Conservation (phyloP, 1,140 invertebrate species). For the Drosophila cardini region DNA sequence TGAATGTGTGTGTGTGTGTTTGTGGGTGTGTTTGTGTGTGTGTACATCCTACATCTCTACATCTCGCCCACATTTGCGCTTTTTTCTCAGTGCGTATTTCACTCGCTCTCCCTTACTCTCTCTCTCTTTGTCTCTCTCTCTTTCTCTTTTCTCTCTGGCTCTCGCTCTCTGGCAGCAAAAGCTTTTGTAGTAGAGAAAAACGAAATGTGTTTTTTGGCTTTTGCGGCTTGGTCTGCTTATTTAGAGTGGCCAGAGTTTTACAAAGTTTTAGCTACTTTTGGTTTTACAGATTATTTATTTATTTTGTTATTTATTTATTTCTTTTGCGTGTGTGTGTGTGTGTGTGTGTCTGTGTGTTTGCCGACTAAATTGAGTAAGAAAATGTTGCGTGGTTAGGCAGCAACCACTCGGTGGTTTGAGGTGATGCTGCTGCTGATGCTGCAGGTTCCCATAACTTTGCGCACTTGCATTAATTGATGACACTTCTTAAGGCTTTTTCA, state of each 20-base stretch:
- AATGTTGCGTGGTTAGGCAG: slow-evolving; percentile 1
- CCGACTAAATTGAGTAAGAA: slow-evolving; percentile 27
- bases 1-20: slow-evolving; percentile 22
- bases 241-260: slow-evolving; percentile 65
- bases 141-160: slow-evolving; percentile 12
- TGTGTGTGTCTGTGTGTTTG: neutral
- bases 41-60: slow-evolving; percentile 20
- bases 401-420: slow-evolving; percentile 5
- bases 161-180: slow-evolving; percentile 46
- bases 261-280: slow-evolving; percentile 53
- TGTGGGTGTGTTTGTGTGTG: slow-evolving; percentile 23
- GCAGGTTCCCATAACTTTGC: slow-evolving; percentile 3
- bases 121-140: slow-evolving; percentile 19
- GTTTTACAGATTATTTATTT: slow-evolving; percentile 40
- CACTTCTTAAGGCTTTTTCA: slow-evolving; percentile 32
- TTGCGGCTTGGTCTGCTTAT: slow-evolving; percentile 63
- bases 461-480: slow-evolving; percentile 32
- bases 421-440: neutral
- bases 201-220: slow-evolving; percentile 58
- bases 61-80: slow-evolving; percentile 45
- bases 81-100: slow-evolving; percentile 47
- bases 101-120: slow-evolving; percentile 22
- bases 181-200: slow-evolving; percentile 81
- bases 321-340: neutral
- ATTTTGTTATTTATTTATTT: slow-evolving; percentile 16